A percentile compares a stretch with the other conserved stretches of the same genome.
phyloP scores from a whole-genome alignment of 2,113 vertebrate genomes.

The Turnix velox region DNA sequence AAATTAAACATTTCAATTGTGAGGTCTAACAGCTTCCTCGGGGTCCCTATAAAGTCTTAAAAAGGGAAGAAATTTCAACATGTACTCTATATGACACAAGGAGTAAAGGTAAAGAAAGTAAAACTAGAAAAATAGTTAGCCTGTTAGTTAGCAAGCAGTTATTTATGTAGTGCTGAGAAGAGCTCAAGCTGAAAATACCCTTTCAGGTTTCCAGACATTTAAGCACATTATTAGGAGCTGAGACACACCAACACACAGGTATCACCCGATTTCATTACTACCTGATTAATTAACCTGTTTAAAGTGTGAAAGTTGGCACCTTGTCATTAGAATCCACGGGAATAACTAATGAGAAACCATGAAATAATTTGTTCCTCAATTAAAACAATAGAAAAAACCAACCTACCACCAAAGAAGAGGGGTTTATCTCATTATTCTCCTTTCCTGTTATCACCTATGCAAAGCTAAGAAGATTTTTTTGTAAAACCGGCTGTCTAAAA shows the following conservation, averaged over 20 bases:
- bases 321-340: constrained; percentile 74
- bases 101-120: background rate
- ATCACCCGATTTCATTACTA: constrained; percentile 79
- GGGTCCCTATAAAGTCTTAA: background rate
- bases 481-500: constrained; percentile 62
- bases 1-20: background rate
- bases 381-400: too few species aligned
- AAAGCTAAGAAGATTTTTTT: constrained; percentile 73
- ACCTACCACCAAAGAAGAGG: constrained; percentile 57
- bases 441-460: constrained; percentile 76
- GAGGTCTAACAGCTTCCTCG: background rate
- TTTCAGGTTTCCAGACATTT: constrained; percentile 68
- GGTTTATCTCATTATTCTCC: constrained; percentile 76
- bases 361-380: constrained; percentile 81
- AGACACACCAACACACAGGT: constrained; percentile 73
- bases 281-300: constrained; percentile 84
- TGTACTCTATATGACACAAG: background rate
- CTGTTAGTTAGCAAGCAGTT: constrained; percentile 44
- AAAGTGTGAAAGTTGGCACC: constrained; percentile 82
- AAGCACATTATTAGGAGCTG: constrained; percentile 69
- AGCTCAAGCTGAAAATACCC: constrained; percentile 58
- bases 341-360: constrained; percentile 77
- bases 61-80: background rate
- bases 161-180: constrained; percentile 64
- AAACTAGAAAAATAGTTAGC: constrained; percentile 54